Base-by-base conservation (phyloP, 1,140 invertebrate species). In the Glossosoma conforme region DNA sequence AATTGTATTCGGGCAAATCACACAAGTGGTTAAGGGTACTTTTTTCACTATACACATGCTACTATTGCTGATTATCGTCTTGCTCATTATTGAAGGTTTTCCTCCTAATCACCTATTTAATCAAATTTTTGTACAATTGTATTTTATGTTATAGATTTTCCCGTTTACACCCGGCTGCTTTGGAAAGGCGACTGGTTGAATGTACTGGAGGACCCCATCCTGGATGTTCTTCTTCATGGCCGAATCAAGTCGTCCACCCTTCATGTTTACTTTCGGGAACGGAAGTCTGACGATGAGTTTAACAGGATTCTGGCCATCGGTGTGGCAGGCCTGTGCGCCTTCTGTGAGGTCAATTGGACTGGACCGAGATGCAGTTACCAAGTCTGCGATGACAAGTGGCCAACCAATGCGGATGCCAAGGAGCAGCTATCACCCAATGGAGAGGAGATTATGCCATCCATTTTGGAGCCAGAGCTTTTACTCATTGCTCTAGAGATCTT, bases 331-430 rank as follows among this genome's bases (percentile, higher is more conserved):
- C 66, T 91, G 10, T 75, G 86, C 43, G 71, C 77, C 28, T 93
- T 92, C 73, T 77, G 88, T 48, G 85, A 91, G 68, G 75, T 73
- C 25, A 94, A 93, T 69, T 93, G 87, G 77, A 84, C 83, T 47
- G 85, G 89, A 8, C 86, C 87, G n/a, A 65, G n/a, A 75, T 51
- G 60, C 72, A 54, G 55, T n/a, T n/a, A n/a, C n/a, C n/a, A n/a
- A 70, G 33, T 62, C 68, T 4, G 13, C 25, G 13, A 73, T 28
- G 51, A 53, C 25, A 54, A 68, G 4, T 69, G 65, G 62, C 71
- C 75, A 1, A 54, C 65, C 28, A 46, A 61, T 51, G 54, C 72
- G 10, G 66, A 77, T 59, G 74, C 68, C 15, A 46, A 60, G 28
- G 60, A 63, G 45, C 65, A 71, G 58, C 66, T 84, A 11, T 61